Evolutionary conservation across 2,888 invertebrate genomes (phyloP), one percentile per base, ranked within the genome.

Genomic region (Agriotes lineatus): DNA sequence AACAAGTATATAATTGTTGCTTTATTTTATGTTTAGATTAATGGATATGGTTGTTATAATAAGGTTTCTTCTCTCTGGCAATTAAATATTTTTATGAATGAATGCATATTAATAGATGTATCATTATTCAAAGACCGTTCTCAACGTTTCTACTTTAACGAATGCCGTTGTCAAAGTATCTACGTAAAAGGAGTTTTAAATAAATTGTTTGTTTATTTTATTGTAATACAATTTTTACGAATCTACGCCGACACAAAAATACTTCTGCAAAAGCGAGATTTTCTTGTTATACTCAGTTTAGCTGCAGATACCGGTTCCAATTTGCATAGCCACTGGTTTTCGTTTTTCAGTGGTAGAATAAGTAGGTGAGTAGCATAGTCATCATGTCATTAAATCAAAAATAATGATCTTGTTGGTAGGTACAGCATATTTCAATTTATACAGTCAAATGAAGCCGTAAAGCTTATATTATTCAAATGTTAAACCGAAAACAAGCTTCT

Each of bases 331-430:
- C 18, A 25, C 18, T 39, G 33, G 37, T 56, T 56, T 56, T 56
- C 12, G 18, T 56, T 56, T 56, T 56, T 35, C 37, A 30, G 33
- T 4, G 16, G 56, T 14, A 19, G 56, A 56, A 39, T 37, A 59
- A 44, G 44, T 59, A 44, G 59, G 44, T 59, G 37, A 59, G 39
- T 57, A 59, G 59, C 59, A 44, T 7, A 57, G 56, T 56, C 56
- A 39, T 56, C 56, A 35, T 56, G 37, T 56, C 56, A 37, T 56
- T 56, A 56, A 56, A 56, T 56, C 56, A 37, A 56, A 56, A 56
- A 56, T 56, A 56, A 56, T 39, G 35, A 39, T 56, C 56, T 25
- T 39, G 37, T 56, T 25, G 33, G n/a, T 19, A 9, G 35, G 12
- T 56, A 37, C 39, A 12, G 37, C 19, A 20, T 56, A 39, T 56